Evolutionary conservation across 2,888 invertebrate genomes (phyloP), one percentile per base, ranked within the genome.

Genomic region (Eupsilia transversa): DNA sequence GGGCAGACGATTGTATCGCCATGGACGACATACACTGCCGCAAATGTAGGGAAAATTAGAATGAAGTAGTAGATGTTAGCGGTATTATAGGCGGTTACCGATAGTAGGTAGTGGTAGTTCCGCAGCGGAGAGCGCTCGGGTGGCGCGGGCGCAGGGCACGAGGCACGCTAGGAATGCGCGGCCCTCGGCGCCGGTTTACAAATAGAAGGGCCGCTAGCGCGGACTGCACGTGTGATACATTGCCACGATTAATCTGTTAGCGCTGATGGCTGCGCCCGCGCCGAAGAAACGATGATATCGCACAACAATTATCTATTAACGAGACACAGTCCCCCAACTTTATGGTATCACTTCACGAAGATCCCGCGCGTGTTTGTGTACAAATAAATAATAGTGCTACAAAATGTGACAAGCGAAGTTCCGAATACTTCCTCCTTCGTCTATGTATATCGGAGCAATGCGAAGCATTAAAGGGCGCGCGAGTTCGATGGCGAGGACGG

Each of bases 141-240:
- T 86, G 89, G 91, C 89, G 90, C 80, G 91, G 84, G 93, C 91
- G 91, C 92, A 92, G 92, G 92, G 94, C 94, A 91, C 93, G 93
- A 93, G 94, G 94, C 94, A 94, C 89, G 95, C 93, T 88, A 90
- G 95, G 96, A 96, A 96, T 96, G 96, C 92, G 92, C 93, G 94
- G 95, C 95, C 95, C 94, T 94, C 95, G 95, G 94, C 95, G 95
- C 96, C 95, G 94, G 95, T 94, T 95, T 95, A 96, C 96, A 96
- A 95, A 96, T 96, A 96, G 95, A 96, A 96, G 95, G 95, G 94
- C 95, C 94, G 92, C 94, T 93, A 94, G 93, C 91, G 91, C 93
- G 92, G 92, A 92, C 94, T 94, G 94, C 96, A 95, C 94, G 95
- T 95, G 95, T 95, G 93, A 95, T 94, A 94, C 94, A 94, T 95